Evolutionary conservation across 2,797 vertebrate genomes (phyloP).

Genomic region (Hydrolagus colliei): DNA sequence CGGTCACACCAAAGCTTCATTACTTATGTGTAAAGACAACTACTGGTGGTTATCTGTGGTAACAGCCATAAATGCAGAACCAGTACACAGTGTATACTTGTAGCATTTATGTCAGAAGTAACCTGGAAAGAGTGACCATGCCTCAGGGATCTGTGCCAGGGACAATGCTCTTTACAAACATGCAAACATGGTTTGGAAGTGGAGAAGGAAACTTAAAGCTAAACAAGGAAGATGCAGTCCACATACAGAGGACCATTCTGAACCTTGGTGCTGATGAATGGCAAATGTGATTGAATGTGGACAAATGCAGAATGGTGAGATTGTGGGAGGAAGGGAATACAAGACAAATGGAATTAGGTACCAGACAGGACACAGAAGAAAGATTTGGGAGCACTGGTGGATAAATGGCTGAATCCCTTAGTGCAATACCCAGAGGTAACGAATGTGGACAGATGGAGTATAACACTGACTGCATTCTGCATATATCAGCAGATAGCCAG

Average conservation of each 20-base stretch:
- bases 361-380: not conserved
- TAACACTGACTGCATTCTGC: not conserved
- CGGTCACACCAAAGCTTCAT: not conserved
- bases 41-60: not conserved
- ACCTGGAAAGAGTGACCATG: not conserved
- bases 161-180: not conserved
- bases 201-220: not conserved
- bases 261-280: not conserved
- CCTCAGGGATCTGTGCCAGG: not conserved
- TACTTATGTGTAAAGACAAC: not conserved
- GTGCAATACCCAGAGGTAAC: not conserved
- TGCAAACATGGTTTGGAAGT: not conserved
- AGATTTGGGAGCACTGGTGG: not conserved
- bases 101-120: not conserved
- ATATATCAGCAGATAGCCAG: not conserved
- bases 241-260: not conserved
- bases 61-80: not conserved
- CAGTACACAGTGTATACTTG: not conserved
- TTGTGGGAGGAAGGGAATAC: too few species aligned
- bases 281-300: not conserved
- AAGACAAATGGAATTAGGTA: too few species aligned
- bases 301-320: too few species aligned
- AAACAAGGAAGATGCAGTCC: too few species aligned
- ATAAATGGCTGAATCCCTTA: not conserved
- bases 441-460: not conserved